These are phyloP conservation scores for Corythornis madagascariensis DNA, from an alignment of 2,113 vertebrate species.

Conservation along the genomic window DNA sequence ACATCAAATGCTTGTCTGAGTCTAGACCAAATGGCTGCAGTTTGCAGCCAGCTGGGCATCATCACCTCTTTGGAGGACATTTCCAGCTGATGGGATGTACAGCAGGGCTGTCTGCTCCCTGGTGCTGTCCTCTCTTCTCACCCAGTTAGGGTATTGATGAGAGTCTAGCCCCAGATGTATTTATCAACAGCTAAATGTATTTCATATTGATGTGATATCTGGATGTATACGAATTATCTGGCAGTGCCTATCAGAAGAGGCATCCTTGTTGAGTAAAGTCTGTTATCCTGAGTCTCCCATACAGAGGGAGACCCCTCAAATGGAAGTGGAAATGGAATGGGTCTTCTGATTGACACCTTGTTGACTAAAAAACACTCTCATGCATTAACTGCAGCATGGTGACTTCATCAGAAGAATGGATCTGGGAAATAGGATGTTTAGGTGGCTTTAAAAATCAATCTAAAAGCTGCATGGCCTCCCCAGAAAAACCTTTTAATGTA, in stretches of 20 bases:
- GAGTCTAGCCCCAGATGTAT: not conserved
- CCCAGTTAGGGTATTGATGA: not conserved
- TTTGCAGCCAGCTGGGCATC: slow-evolving; percentile 44
- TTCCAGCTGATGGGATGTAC: slow-evolving; percentile 58
- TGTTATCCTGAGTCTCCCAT: not conserved
- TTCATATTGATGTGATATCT: not conserved
- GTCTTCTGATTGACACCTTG: not conserved
- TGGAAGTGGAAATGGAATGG: not conserved
- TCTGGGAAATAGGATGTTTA: not conserved
- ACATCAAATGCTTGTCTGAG: slow-evolving; percentile 22
- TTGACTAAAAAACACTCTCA: not conserved
- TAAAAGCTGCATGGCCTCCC: not conserved
- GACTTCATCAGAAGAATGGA: slow-evolving; percentile 35
- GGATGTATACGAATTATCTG: not conserved
- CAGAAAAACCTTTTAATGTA: not conserved
- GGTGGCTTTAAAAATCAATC: slow-evolving; percentile 21
- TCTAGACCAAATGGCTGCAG: slow-evolving; percentile 48
- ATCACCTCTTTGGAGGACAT: slow-evolving; percentile 34
- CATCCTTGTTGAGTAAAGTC: not conserved
- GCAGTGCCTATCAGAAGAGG: not conserved
- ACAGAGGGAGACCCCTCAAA: not conserved
- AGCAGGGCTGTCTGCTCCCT: not conserved
- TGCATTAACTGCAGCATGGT: not conserved
- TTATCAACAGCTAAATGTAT: slow-evolving; percentile 4
- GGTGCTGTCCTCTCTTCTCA: not conserved